These are phyloP conservation scores for Melanostoma scalare DNA, from an alignment of 2,888 invertebrate species.

Conservation along the genomic window DNA sequence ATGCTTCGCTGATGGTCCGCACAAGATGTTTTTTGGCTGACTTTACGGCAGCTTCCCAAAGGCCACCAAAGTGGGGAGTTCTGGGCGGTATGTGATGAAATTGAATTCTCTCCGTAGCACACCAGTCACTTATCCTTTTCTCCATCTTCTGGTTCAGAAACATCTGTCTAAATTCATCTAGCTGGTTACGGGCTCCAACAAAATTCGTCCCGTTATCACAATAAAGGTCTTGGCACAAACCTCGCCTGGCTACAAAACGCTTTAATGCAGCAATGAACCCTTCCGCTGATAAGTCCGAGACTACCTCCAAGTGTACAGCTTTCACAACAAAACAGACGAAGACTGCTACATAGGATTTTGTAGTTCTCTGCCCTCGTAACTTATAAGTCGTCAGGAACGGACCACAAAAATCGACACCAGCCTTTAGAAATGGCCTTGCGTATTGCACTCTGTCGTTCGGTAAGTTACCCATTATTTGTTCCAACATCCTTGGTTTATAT, in stretches of 20 bases:
- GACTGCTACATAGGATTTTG: slow-evolving; percentile 45
- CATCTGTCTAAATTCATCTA: slow-evolving; percentile 16
- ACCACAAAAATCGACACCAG: slow-evolving; percentile 68
- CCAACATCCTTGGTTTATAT: slow-evolving; percentile 10
- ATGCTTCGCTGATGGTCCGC: slow-evolving; percentile 63
- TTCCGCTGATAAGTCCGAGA: slow-evolving; percentile 36
- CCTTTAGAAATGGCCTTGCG: slow-evolving; percentile 46
- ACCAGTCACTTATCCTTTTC: slow-evolving; percentile 1
- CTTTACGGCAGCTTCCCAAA: background rate
- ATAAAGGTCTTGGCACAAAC: slow-evolving; percentile 14
- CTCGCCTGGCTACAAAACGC: slow-evolving; percentile 42
- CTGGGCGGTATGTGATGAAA: slow-evolving; percentile 64
- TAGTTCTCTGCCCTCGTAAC: slow-evolving; percentile 6
- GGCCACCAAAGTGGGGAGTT: background rate
- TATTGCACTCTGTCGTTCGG: slow-evolving; percentile 16
- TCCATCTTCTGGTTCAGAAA: slow-evolving; percentile 13
- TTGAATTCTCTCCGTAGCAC: background rate
- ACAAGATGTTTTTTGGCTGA: background rate
- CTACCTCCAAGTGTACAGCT: slow-evolving; percentile 42
- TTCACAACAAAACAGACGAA: slow-evolving; percentile 51
- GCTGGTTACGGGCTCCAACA: slow-evolving; percentile 38
- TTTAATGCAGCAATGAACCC: slow-evolving; percentile 44
- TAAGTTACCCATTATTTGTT: slow-evolving; percentile 71
- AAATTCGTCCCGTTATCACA: slow-evolving; percentile 65
- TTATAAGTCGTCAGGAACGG: slow-evolving; percentile 50